phyloP scores from a whole-genome alignment of 64 coral and sea anemone genomes.

The Montipora cactus region DNA sequence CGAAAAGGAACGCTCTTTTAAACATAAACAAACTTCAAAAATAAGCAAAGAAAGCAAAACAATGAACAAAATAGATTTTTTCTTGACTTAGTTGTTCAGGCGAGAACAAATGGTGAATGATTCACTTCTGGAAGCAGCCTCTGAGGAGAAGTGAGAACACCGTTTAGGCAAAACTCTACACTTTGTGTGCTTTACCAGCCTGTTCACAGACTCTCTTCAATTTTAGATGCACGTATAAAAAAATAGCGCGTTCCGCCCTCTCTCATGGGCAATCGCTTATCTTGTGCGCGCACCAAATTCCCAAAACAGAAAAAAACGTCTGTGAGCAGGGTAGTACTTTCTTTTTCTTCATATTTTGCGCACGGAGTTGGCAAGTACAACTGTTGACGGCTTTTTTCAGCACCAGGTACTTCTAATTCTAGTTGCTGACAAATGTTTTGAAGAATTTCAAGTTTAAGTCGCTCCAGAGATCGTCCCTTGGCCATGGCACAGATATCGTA shows the following conservation, averaged over 20 bases:
- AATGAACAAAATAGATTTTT: constrained; percentile 4
- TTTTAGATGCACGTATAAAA: constrained; percentile 2
- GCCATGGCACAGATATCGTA: constrained; percentile 25
- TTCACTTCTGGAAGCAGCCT: no score
- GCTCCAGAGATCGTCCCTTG: constrained; percentile 10
- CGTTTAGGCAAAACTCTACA: background rate
- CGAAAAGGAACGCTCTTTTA: background rate
- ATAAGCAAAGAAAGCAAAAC: background rate
- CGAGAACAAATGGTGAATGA: no score
- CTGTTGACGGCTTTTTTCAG: background rate
- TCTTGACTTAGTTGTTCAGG: background rate
- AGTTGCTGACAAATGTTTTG: background rate
- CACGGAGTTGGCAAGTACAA: background rate
- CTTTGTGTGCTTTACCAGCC: background rate
- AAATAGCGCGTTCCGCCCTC: no score
- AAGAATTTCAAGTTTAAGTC: background rate
- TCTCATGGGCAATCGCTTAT: background rate
- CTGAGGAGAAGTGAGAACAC: background rate
- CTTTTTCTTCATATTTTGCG: no score
- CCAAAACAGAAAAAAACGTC: background rate
- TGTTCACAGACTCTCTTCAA: background rate
- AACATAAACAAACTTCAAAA: no score
- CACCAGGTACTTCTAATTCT: background rate
- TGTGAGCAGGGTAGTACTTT: no score
- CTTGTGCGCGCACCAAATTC: constrained; percentile 1